Conservation (phyloP, 2,113 vertebrate species). For the Limnothrissa miodon region DNA sequence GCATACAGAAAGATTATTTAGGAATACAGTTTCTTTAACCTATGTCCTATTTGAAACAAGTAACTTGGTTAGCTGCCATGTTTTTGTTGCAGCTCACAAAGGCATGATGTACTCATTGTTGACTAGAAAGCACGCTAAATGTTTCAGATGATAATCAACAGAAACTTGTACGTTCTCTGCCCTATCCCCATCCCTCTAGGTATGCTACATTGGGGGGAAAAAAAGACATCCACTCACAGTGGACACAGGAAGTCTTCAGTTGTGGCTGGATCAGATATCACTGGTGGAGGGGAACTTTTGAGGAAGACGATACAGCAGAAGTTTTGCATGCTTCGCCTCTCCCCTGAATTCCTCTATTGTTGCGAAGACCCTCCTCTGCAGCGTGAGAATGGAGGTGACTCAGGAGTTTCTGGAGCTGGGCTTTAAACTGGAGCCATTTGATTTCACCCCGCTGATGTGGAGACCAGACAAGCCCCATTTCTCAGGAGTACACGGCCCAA, state of each 20-base stretch:
- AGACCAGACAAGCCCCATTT: neutral
- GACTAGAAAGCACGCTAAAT: neutral
- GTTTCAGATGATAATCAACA: neutral
- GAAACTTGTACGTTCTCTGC: neutral
- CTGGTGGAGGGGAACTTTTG: neutral
- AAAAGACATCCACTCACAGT: slow-evolving; percentile 11
- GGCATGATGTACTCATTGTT: neutral
- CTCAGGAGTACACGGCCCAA: neutral
- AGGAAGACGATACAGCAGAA: slow-evolving; percentile 30
- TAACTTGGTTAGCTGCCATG: neutral
- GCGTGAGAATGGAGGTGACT: slow-evolving; percentile 18
- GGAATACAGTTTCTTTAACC: neutral
- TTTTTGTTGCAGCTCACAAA: neutral
- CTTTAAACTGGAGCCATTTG: slow-evolving; percentile 18
- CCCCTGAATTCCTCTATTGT: slow-evolving; percentile 19
- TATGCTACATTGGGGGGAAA: neutral
- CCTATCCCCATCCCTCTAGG: neutral
- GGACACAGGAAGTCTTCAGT: neutral
- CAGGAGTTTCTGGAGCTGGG: slow-evolving; percentile 5
- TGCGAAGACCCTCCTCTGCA: neutral
- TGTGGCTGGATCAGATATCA: slow-evolving; percentile 16
- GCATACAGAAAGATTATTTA: neutral
- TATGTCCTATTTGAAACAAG: neutral
- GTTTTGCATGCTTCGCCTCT: neutral
- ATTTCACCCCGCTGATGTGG: slow-evolving; percentile 2